These are phyloP conservation scores for Limnephilus rhombicus DNA, from an alignment of 2,888 invertebrate genomes.

Conservation along the genomic window DNA sequence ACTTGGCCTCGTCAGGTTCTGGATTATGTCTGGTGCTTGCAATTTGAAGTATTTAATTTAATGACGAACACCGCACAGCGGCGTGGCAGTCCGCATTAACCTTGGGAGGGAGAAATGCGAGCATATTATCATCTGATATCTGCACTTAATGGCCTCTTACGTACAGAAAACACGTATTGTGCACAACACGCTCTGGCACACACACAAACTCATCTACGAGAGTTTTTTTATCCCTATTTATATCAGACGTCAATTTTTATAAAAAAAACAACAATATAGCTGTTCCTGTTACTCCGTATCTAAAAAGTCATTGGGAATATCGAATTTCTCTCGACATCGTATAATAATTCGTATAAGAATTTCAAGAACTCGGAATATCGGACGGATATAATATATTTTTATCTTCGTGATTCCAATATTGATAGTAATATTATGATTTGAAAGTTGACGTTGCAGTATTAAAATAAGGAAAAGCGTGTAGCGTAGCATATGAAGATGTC, in stretches of 20 bases:
- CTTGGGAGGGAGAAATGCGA: slow-evolving; percentile 11
- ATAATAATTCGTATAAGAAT: not conserved
- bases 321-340: not conserved
- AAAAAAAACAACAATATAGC: not conserved
- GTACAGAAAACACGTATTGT: not conserved
- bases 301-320: not conserved
- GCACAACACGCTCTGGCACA: not conserved
- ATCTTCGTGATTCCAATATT: not conserved
- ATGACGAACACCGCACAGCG: not conserved
- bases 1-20: slow-evolving; percentile 2
- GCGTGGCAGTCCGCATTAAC: not conserved
- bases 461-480: not conserved
- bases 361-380: not conserved
- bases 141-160: slow-evolving; percentile 24
- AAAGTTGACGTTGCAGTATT: not conserved
- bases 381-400: not conserved
- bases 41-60: slow-evolving; percentile 22
- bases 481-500: not conserved
- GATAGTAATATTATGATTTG: not conserved
- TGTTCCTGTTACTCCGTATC: not conserved
- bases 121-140: slow-evolving; percentile 8
- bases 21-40: slow-evolving; percentile 17
- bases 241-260: not conserved
- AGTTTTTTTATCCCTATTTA: not conserved
- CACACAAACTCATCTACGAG: not conserved